Conservation (phyloP, 2,888 invertebrate species). For the Thera obeliscata region DNA sequence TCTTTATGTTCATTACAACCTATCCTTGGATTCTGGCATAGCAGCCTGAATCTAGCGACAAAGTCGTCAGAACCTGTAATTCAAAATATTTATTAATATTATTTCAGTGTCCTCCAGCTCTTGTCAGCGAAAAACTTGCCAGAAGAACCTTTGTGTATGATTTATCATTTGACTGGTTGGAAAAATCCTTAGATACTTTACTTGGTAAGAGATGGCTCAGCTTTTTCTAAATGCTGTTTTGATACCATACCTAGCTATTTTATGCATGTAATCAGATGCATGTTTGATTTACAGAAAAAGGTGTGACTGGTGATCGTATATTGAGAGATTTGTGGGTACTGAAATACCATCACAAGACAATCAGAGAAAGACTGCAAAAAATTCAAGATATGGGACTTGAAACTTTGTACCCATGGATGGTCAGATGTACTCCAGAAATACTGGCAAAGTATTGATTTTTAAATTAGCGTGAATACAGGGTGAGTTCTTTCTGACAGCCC, state of each 20-base stretch:
- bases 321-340: constrained; percentile 87
- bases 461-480: too few relatives aligned
- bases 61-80: not conserved
- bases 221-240: too few relatives aligned
- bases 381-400: constrained; percentile 78
- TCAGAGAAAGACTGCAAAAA: constrained; percentile 77
- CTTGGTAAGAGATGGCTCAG: constrained; percentile 60
- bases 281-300: constrained; percentile 65
- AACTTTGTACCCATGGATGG: constrained; percentile 87
- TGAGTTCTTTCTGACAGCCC: too few relatives aligned
- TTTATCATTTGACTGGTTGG: constrained; percentile 82
- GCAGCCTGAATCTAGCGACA: too few relatives aligned
- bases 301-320: constrained; percentile 81
- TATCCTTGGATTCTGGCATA: too few relatives aligned
- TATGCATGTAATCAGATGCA: not conserved
- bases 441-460: constrained; percentile 71
- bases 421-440: constrained; percentile 84
- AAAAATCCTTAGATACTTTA: constrained; percentile 80
- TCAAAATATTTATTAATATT: not conserved
- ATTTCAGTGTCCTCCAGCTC: constrained; percentile 70
- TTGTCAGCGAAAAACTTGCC: constrained; percentile 74
- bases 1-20: too few relatives aligned
- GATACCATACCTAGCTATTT: too few relatives aligned
- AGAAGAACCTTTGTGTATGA: constrained; percentile 82
- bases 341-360: constrained; percentile 83